Evolutionary conservation across 2,113 vertebrate species (phyloP).

Genomic region (Rhinogobius similis): DNA sequence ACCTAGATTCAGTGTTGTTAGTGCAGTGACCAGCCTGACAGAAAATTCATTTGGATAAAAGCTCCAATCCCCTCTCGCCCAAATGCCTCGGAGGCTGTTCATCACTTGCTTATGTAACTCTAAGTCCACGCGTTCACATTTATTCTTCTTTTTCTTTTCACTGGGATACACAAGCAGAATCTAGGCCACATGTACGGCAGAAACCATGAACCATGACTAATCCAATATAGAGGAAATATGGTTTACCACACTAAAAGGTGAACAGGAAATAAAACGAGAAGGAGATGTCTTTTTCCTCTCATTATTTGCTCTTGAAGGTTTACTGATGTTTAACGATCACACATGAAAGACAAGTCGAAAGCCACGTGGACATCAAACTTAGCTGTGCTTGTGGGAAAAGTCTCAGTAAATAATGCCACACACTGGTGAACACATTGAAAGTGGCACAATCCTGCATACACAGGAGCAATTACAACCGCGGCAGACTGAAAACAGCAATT

Average conservation of each 20-base stretch:
- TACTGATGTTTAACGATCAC: slow-evolving; percentile 20
- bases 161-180: slow-evolving; percentile 12
- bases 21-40: slow-evolving; percentile 14
- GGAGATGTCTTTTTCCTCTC: neutral
- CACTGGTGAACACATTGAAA: slow-evolving; percentile 49
- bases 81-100: slow-evolving; percentile 27
- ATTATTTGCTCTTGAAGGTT: slow-evolving; percentile 4
- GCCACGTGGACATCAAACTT: neutral
- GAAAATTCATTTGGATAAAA: slow-evolving; percentile 35
- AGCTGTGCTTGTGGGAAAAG: slow-evolving; percentile 10
- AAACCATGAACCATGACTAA: slow-evolving; percentile 50
- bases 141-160: slow-evolving; percentile 16
- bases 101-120: slow-evolving; percentile 64
- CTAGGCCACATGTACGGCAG: slow-evolving; percentile 48
- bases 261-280: slow-evolving; percentile 2
- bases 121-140: slow-evolving; percentile 38
- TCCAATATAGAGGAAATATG: slow-evolving; percentile 37
- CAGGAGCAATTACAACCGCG: slow-evolving; percentile 23
- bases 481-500: slow-evolving; percentile 30
- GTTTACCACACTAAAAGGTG: slow-evolving; percentile 31
- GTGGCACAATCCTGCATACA: slow-evolving; percentile 37
- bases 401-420: slow-evolving; percentile 39
- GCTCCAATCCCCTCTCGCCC: slow-evolving; percentile 23
- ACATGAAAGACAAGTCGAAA: slow-evolving; percentile 2
- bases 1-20: slow-evolving; percentile 26